A percentile compares a stretch with the other conserved stretches of the same genome.
phyloP scores from a whole-genome alignment of 2,797 vertebrate genomes.

The Gadopsis bispinosus region DNA sequence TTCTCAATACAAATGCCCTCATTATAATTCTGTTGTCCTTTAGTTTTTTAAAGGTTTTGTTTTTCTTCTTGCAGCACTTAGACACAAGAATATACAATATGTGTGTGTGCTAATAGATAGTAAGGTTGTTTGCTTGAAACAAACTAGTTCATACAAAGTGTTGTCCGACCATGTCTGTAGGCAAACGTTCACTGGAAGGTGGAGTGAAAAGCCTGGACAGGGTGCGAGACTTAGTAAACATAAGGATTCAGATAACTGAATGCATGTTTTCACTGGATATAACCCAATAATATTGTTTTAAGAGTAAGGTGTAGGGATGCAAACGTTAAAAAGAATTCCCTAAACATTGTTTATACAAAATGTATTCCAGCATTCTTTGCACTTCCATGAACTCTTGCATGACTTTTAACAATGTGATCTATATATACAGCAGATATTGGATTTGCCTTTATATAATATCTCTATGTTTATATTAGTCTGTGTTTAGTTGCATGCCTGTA shows the following conservation, averaged over 20 bases:
- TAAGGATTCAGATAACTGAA: too few relatives aligned
- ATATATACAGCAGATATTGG: not conserved
- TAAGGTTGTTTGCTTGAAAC: not conserved
- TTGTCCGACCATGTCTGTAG: not conserved
- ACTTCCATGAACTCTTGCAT: not conserved
- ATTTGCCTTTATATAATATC: not conserved
- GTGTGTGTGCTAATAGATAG: not conserved
- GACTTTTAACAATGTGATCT: not conserved
- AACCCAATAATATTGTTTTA: slow-evolving; percentile 7
- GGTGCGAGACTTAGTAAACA: not conserved
- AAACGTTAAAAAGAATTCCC: not conserved
- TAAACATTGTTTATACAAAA: not conserved
- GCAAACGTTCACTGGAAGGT: not conserved
- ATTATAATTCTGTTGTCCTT: not conserved
- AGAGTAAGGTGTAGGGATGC: not conserved
- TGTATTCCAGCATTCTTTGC: not conserved
- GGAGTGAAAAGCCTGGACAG: not conserved
- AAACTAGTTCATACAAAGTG: not conserved
- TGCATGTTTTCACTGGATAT: slow-evolving; percentile 20
- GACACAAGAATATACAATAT: not conserved
- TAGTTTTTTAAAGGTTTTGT: not conserved
- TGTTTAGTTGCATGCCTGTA: not conserved
- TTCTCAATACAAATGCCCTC: not conserved
- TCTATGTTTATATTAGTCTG: not conserved
- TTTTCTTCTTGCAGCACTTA: slow-evolving; percentile 4